Base-by-base conservation (phyloP, 2,113 vertebrate genomes). In the Ondatra zibethicus region DNA sequence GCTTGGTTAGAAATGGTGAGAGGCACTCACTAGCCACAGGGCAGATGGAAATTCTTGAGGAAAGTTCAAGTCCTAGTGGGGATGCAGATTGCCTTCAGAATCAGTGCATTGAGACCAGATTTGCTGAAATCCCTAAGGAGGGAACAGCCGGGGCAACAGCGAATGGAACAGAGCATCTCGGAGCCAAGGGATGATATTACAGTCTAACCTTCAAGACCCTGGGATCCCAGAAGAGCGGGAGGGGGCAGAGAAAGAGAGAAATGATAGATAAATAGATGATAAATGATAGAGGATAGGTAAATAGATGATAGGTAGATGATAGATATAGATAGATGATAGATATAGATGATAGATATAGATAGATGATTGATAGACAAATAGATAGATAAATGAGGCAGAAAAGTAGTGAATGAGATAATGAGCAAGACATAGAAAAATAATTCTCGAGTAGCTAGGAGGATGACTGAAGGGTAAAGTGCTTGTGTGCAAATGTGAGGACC, bases 341-440 rank as follows among this genome's bases (percentile, higher is more conserved):
- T 5, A 47, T 36, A 70, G 68, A 70, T 17, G 14, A 70, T 36
- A 70, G 66, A 70, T 17, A 5, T 4, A n/a, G 31, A 72, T 3
- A 39, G 68, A n/a, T 17, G 31, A 36, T 1, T 11, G 68, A 36
- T 0, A 17, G 68, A 17, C 2, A 70, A 33, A n/a, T 0, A 19
- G 68, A 17, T 1, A 70, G 33, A 63, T 50, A 36, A 36, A 31
- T 13, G 31, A 7, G 14, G 21, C 17, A 33, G 39, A n/a, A 78
- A 31, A 50, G 47, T 36, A 68, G 7, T 27, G 36, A 52, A 25
- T 47, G 63, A 68, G 47, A 66, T 29, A 31, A 55, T 27, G 31
- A 14, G 19, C 10, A 77, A n/a, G 23, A n/a, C 33, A 36, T 68
- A 8, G 45, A 39, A 81, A 61, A 63, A 50, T 23, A 81, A 39